Conservation (phyloP, 2,797 vertebrate species). For the Naso thynnoides region DNA sequence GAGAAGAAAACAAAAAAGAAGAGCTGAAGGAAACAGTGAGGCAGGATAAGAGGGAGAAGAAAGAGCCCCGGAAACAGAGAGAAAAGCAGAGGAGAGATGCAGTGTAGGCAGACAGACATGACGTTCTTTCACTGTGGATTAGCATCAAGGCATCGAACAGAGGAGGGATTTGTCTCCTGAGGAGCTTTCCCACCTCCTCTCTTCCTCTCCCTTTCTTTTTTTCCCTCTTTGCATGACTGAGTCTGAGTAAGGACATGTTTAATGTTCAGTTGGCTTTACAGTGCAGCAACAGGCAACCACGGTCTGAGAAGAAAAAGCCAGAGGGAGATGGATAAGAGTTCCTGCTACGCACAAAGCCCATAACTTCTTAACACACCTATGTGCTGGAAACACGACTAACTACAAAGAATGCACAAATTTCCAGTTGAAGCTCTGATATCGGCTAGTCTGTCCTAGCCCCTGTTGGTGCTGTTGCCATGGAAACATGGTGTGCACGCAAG, state of each 20-base stretch:
- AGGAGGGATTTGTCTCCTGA: constrained; percentile 73
- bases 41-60: constrained; percentile 28
- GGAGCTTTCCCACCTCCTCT: constrained; percentile 56
- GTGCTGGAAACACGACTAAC: constrained; percentile 36
- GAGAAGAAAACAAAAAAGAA: neutral
- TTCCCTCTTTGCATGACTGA: constrained; percentile 43
- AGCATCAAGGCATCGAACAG: constrained; percentile 72
- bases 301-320: constrained; percentile 14
- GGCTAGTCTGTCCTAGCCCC: constrained; percentile 29
- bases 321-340: constrained; percentile 9
- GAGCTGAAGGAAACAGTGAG: constrained; percentile 33
- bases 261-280: constrained; percentile 36
- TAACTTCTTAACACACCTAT: neutral
- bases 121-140: constrained; percentile 74
- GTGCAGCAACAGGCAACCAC: constrained; percentile 47
- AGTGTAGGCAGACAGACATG: constrained; percentile 67
- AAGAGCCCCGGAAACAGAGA: constrained; percentile 22
- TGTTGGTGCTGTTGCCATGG: constrained; percentile 76
- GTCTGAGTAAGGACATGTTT: constrained; percentile 55
- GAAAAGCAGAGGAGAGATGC: constrained; percentile 28
- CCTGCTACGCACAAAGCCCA: neutral
- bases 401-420: constrained; percentile 16
- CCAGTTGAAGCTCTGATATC: constrained; percentile 23
- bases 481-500: constrained; percentile 47
- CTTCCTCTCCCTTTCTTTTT: neutral